Conservation (phyloP, 1,140 invertebrate species). For the Holotrichia oblita region DNA sequence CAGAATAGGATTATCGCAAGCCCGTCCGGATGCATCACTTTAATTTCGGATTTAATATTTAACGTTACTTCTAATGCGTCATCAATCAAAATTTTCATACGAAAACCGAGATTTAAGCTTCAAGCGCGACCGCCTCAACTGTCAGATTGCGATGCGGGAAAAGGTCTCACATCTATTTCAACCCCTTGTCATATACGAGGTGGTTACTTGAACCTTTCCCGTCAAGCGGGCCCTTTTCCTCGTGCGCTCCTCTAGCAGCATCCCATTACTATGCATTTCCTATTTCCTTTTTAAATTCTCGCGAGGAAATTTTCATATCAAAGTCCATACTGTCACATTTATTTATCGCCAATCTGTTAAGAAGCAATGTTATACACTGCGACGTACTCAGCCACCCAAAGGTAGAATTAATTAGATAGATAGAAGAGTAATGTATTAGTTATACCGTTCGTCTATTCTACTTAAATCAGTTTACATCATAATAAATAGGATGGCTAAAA, state of each 20-base stretch:
- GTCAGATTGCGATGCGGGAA: constrained; percentile 25
- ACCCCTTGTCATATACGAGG: constrained; percentile 40
- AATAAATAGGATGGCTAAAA: no score
- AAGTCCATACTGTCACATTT: constrained; percentile 22
- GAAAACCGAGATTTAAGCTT: constrained; percentile 29
- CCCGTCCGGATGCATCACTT: not conserved
- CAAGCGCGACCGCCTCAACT: not conserved
- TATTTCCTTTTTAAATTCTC: constrained; percentile 38
- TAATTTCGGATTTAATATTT: constrained; percentile 29
- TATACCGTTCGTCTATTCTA: no score
- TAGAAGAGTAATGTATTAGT: no score
- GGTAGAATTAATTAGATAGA: no score
- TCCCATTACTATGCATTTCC: constrained; percentile 42
- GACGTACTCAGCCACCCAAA: no score
- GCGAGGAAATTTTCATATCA: not conserved
- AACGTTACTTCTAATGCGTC: constrained; percentile 7
- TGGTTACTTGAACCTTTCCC: constrained; percentile 9
- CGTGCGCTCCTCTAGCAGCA: constrained; percentile 19
- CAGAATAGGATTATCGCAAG: not conserved
- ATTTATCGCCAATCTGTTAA: constrained; percentile 9
- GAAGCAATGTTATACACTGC: not conserved
- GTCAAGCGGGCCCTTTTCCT: not conserved
- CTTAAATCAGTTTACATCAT: no score
- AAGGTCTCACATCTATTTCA: constrained; percentile 37
- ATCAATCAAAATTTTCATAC: constrained; percentile 27